phyloP scores from a whole-genome alignment of 2,888 invertebrate genomes.

The Agrotis clavis region DNA sequence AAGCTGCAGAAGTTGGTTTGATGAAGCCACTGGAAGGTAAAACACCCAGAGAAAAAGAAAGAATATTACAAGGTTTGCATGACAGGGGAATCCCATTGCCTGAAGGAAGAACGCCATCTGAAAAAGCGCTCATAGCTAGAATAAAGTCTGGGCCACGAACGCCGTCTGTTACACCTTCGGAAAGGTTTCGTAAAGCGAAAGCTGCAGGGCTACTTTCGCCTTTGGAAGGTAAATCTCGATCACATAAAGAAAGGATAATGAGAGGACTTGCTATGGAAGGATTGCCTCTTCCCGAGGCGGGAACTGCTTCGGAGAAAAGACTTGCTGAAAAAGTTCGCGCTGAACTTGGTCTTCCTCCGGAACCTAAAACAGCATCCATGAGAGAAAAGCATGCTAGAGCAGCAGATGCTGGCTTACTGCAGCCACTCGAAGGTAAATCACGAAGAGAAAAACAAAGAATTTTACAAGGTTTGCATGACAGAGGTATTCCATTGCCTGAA shows the following conservation, averaged over 20 bases:
- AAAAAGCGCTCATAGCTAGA: not conserved
- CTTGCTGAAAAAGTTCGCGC: not conserved
- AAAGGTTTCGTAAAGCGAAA: not conserved
- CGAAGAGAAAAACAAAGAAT: conserved; percentile 1
- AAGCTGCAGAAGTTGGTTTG: conserved; percentile 8
- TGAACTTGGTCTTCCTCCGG: conserved; percentile 1
- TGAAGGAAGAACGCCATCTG: not conserved
- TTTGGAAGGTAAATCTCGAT: not conserved
- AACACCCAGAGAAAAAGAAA: not conserved
- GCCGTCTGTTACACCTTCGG: not conserved
- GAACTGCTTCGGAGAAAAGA: conserved; percentile 1
- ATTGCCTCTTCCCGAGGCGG: not conserved
- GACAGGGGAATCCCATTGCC: conserved; percentile 8
- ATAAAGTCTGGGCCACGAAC: not conserved
- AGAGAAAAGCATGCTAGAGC: not conserved
- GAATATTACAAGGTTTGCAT: conserved; percentile 2
- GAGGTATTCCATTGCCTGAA: conserved; percentile 15
- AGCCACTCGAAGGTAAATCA: conserved; percentile 14
- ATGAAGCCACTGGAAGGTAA: conserved; percentile 13
- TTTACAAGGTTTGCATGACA: not conserved
- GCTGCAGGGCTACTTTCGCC: not conserved
- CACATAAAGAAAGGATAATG: not conserved
- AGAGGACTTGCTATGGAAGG: conserved; percentile 12
- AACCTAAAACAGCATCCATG: conserved; percentile 4
- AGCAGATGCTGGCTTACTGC: not conserved